Evolutionary conservation across 2,113 vertebrate species (phyloP).

Genomic region (Clinocottus analis): DNA sequence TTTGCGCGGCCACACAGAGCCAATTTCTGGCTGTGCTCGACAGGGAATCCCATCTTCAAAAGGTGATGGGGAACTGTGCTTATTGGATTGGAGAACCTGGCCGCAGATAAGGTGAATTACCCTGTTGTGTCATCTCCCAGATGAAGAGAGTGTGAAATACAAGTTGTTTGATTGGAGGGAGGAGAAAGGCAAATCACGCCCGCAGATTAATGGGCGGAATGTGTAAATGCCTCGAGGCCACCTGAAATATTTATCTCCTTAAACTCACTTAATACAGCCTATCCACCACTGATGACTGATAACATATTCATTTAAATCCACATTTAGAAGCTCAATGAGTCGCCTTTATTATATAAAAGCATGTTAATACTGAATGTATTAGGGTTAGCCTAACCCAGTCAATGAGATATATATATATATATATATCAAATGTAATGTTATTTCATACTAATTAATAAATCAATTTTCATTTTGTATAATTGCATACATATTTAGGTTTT

Average conservation of each 20-base stretch:
- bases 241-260: slow-evolving; percentile 54
- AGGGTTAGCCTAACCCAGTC: no score
- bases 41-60: slow-evolving; percentile 65
- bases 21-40: slow-evolving; percentile 63
- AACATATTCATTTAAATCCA: slow-evolving; percentile 10
- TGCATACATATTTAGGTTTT: background rate
- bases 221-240: slow-evolving; percentile 51
- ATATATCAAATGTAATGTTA: background rate
- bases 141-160: slow-evolving; percentile 54
- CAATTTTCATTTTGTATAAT: no score
- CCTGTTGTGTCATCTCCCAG: slow-evolving; percentile 58
- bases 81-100: slow-evolving; percentile 69
- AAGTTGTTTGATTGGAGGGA: slow-evolving; percentile 45
- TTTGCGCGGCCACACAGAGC: slow-evolving; percentile 52
- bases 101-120: slow-evolving; percentile 69
- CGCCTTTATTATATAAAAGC: background rate
- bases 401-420: no score
- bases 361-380: background rate
- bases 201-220: slow-evolving; percentile 37
- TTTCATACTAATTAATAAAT: background rate
- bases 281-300: slow-evolving; percentile 2
- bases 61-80: slow-evolving; percentile 53
- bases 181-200: slow-evolving; percentile 42
- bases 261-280: slow-evolving; percentile 24
- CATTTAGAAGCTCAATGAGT: background rate